Base-by-base conservation (phyloP, 2,113 vertebrate species). In the Cinclus cinclus region DNA sequence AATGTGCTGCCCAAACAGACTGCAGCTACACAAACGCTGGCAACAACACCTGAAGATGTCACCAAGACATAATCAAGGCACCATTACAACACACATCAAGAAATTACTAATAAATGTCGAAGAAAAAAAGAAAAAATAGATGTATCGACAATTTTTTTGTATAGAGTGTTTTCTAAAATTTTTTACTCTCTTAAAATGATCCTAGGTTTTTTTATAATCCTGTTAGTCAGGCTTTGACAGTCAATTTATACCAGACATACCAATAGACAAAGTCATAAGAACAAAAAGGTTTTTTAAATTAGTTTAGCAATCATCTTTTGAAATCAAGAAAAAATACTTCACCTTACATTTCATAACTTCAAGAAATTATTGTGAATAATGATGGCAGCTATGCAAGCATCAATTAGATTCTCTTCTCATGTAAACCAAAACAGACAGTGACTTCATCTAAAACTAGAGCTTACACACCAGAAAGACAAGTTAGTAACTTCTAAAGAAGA, bases 1-100 rank as follows among this genome's bases (percentile, higher is more conserved):
- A 65, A 35, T 0, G 0, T 8, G 18, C 14, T 74, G 46, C 42
- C 28, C 16, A 20, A 46, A 35, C 15, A 56, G 41, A 69, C 6
- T 49, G 41, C 0, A 0, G 24, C 39, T 64, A 37, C 11, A 28
- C 1, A 6, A 47, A 50, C 3, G 3, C 13, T 13, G 23, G 37
- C 70, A 70, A 67, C 70, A 78, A 65, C 42, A 68, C 39, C 7
- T 39, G 24, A 27, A 87, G n/a, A 19, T 33, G 7, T 6, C 58
- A 69, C 14, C 30, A 83, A 25, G 78, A 64, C 30, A 30, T 30
- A 52, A 78, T 10, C 8, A 14, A 75, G 33, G 8, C 62, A 85
- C 33, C 63, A 49, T 30, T 76, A 55, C 9, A 89, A 63, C 2
- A 50, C 28, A 70, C 15, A 58, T 4, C 8, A 42, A 70, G 42